Evolutionary conservation across 2,113 vertebrate genomes (phyloP), one percentile per base, ranked within the genome.

Genomic region (Callipepla squamata): DNA sequence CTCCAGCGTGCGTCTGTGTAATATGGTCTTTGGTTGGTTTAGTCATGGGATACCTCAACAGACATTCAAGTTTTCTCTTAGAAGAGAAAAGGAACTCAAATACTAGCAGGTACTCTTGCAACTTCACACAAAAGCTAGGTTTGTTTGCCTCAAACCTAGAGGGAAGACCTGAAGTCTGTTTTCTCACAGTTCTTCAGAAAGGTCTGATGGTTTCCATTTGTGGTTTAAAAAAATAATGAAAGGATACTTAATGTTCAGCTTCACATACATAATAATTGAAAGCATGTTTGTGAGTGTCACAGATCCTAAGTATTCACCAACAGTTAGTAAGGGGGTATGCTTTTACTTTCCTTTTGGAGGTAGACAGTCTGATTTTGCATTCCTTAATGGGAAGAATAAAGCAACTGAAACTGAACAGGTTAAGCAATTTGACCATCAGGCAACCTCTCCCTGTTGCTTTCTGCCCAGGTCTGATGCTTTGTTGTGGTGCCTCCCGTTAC

Each of bases 391-490:
- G 76, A 51, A 58, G 42, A 80, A 58, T 0, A 83, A 26, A 87
- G 59, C 42, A 69, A 72, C 53, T 94, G 42, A 87, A 91, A 80
- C n/a, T 17, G 21, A 83, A 32, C 16, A 70, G 59, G n/a, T 74
- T 87, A 66, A 74, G 80, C 83, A 76, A 59, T 36, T 19, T 42
- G 44, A 47, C 58, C 63, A 2, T 66, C 8, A 18, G 48, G n/a
- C 23, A 80, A n/a, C 32, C 76, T 63, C 17, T 80, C 32, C 51
- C 34, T 80, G 34, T 63, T 86, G 7, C 36, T 90, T 89, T 79
- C 40, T 85, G 18, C 48, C 4, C 1, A 66, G 72, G 40, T 79
- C 48, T 53, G 18, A 67, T 85, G 67, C 10, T 89, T 53, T 13
- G 22, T 68, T 9, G 7, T 81, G 32, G 59, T 93, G 20, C 32